Conservation (phyloP, 2,888 invertebrate species). For the Ptilodon capucinus region DNA sequence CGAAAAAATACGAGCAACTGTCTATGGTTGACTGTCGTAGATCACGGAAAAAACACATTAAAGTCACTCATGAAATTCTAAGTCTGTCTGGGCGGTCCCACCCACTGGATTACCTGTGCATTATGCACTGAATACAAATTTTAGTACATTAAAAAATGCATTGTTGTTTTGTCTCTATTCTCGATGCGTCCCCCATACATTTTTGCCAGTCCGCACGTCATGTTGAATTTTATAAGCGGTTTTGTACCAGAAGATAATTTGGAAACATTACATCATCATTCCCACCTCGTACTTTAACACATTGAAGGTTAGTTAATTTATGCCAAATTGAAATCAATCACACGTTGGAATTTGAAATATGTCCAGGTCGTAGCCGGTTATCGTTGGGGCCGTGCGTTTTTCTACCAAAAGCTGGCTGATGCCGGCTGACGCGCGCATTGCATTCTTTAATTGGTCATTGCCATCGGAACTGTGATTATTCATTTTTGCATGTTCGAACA, state of each 20-base stretch:
- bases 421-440: slow-evolving; percentile 5
- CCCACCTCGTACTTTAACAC: neutral
- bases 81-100: slow-evolving; percentile 56
- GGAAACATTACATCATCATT: neutral
- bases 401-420: slow-evolving; percentile 6
- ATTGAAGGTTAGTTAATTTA: neutral
- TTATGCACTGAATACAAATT: slow-evolving; percentile 71
- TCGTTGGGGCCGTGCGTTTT: neutral
- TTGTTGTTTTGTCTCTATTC: slow-evolving; percentile 65
- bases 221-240: slow-evolving; percentile 32
- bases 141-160: slow-evolving; percentile 59
- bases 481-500: neutral
- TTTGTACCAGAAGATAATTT: neutral
- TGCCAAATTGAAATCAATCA: neutral
- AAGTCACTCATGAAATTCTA: slow-evolving; percentile 65
- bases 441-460: slow-evolving; percentile 1
- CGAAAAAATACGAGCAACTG: slow-evolving; percentile 19
- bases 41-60: slow-evolving; percentile 39
- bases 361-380: neutral
- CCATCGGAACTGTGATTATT: neutral
- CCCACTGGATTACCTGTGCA: slow-evolving; percentile 73
- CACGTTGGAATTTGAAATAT: neutral
- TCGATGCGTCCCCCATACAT: slow-evolving; percentile 63
- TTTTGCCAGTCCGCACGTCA: slow-evolving; percentile 39
- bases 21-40: slow-evolving; percentile 23